phyloP scores from a whole-genome alignment of 2,888 invertebrate genomes.

The Acholoe squamosa region DNA sequence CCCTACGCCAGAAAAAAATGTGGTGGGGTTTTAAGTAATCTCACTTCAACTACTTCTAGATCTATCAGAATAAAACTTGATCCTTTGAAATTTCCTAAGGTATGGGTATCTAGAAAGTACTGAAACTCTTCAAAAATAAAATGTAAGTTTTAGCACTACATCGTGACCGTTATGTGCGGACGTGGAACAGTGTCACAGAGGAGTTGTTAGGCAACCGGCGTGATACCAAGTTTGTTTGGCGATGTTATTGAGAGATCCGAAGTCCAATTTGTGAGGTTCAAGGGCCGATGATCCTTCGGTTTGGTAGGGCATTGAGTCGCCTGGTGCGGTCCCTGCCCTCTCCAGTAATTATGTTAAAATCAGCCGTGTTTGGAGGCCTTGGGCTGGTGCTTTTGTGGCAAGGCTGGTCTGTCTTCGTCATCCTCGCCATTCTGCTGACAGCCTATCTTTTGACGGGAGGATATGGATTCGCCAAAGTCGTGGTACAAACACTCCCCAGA shows the following conservation, averaged over 20 bases:
- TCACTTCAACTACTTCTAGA: no score
- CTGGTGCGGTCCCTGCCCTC: constrained; percentile 61
- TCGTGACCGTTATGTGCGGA: neutral
- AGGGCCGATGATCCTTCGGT: constrained; percentile 62
- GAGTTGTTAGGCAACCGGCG: constrained; percentile 32
- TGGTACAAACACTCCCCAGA: constrained; percentile 75
- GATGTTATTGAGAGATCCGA: neutral
- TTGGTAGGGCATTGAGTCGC: constrained; percentile 63
- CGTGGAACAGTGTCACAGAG: neutral
- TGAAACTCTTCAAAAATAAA: no score
- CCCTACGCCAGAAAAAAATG: no score
- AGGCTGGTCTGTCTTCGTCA: constrained; percentile 70
- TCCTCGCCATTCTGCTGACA: constrained; percentile 71
- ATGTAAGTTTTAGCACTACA: no score
- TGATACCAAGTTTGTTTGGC: neutral
- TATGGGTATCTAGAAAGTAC: no score
- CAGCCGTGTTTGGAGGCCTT: constrained; percentile 70
- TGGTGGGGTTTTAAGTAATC: no score
- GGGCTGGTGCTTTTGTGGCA: constrained; percentile 71
- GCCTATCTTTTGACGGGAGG: constrained; percentile 78
- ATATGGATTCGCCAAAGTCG: constrained; percentile 77
- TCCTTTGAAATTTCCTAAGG: no score
- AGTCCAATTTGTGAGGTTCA: constrained; percentile 46
- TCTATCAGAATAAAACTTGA: no score
- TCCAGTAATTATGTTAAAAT: constrained; percentile 69